Evolutionary conservation across 1,140 invertebrate genomes (phyloP), one percentile per base, ranked within the genome.

Genomic region (Halesus radiatus): DNA sequence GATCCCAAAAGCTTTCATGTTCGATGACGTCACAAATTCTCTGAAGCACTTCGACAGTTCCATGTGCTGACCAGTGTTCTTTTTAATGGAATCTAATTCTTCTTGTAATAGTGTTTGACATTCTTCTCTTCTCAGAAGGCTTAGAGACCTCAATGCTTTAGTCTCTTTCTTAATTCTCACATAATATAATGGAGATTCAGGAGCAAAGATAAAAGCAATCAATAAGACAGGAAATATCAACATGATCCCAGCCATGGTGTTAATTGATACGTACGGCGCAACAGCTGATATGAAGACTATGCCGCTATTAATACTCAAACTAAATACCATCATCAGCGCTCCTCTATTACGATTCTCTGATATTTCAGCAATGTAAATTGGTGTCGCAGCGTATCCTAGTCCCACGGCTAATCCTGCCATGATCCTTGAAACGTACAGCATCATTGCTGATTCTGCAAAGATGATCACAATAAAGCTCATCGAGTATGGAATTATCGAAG

Each of bases 391-490:
- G 32, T 62, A 79, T 56, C 68, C 68, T 0, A 78, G 32, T 1
- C 80, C 80, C 3, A 79, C 72, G 18, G 68, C 80, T 1, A 81
- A 74, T 7, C 80, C 80, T n/a, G 68, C 23, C 32, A 81, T 68
- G 52, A 75, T 32, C 52, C 80, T 78, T 4, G 76, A 62, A 15
- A 64, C 53, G 22, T 32, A 78, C 22, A 81, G 32, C 23, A 54
- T 16, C n/a, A 8, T 45, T 5, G 72, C 29, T 37, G 50, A 75
- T 15, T 66, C 29, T 3, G 80, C 68, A 15, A 78, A 75, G 0
- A 81, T 54, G 6, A 89, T 86, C 0, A 88, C 82, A 0, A 88
- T n/a, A 26, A 85, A 85, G 1, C 84, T 83, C 0, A 82, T 2
- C 3, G 85, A 45, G 6, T 85, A 84, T 3, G 86, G 86, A 29